A percentile compares a stretch with the other conserved stretches of the same genome.
Conservation (phyloP, 2,888 invertebrate genomes). For the Isoperla grammatica region DNA sequence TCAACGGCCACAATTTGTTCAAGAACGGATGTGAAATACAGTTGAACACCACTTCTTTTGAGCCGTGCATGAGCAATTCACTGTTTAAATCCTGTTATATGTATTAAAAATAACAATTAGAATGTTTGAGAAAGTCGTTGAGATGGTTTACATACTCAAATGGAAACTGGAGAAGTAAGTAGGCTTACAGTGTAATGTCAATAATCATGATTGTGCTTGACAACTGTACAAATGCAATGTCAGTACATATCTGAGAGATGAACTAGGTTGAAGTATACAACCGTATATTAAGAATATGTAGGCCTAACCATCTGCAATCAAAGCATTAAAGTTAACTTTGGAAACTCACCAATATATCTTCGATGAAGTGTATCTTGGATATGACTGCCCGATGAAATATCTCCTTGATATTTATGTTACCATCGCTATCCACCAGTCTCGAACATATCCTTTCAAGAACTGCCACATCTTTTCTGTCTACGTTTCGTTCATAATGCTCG, state of each 20-base stretch:
- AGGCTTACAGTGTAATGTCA: too few relatives aligned
- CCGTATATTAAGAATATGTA: too few relatives aligned
- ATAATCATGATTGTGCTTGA: too few relatives aligned
- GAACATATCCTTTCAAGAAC: slow-evolving; percentile 26
- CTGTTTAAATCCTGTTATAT: slow-evolving; percentile 39
- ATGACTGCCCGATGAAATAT: slow-evolving; percentile 36
- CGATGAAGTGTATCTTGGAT: slow-evolving; percentile 38
- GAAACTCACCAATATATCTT: slow-evolving; percentile 40
- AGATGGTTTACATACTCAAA: too few relatives aligned
- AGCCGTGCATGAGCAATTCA: slow-evolving; percentile 33
- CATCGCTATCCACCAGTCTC: slow-evolving; percentile 20
- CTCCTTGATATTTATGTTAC: slow-evolving; percentile 36
- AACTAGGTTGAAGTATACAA: too few relatives aligned
- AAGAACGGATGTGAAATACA: slow-evolving; percentile 35
- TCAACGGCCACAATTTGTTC: slow-evolving; percentile 37
- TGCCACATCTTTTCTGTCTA: slow-evolving; percentile 21
- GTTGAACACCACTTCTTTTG: slow-evolving; percentile 33
- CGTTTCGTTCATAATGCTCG: slow-evolving; percentile 31
- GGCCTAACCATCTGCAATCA: too few relatives aligned
- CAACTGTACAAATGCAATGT: too few relatives aligned
- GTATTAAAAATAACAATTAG: too few relatives aligned
- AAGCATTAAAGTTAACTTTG: too few relatives aligned
- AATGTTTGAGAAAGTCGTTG: too few relatives aligned
- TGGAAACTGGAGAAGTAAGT: too few relatives aligned
- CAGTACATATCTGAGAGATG: too few relatives aligned